A percentile compares a stretch with the other conserved stretches of the same genome.
Evolutionary conservation across 2,888 invertebrate species (phyloP).

Genomic region (Plebejus melissa): DNA sequence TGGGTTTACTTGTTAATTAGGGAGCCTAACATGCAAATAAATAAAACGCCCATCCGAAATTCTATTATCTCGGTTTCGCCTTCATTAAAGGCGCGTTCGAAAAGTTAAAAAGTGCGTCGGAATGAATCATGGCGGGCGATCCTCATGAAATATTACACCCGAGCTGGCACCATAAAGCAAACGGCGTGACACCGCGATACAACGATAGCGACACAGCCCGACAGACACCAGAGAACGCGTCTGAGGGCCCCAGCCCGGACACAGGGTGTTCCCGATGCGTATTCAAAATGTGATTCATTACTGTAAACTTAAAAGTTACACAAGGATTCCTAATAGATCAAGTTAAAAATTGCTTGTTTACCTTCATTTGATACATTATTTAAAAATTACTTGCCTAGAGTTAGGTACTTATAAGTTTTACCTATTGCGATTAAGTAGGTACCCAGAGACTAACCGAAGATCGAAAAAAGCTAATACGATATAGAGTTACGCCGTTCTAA

Average conservation of each 20-base stretch:
- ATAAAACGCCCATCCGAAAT: conserved; percentile 44
- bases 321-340: no score
- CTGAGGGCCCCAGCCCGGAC: conserved; percentile 48
- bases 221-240: conserved; percentile 72
- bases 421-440: no score
- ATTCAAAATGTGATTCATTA: neutral
- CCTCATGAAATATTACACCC: conserved; percentile 76
- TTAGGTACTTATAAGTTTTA: no score
- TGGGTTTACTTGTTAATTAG: conserved; percentile 3
- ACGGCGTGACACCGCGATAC: conserved; percentile 76
- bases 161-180: conserved; percentile 78
- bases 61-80: conserved; percentile 63
- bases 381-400: no score
- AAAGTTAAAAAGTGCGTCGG: conserved; percentile 71
- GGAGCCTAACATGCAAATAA: conserved; percentile 37
- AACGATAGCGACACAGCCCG: conserved; percentile 76
- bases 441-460: neutral
- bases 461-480: neutral
- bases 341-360: no score
- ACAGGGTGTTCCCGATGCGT: conserved; percentile 53
- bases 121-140: conserved; percentile 78
- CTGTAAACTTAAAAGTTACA: neutral
- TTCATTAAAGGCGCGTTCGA: conserved; percentile 71
- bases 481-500: neutral
- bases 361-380: neutral